Evolutionary conservation across 1,140 invertebrate species (phyloP).

Genomic region (Druon quercuslanigerum): DNA sequence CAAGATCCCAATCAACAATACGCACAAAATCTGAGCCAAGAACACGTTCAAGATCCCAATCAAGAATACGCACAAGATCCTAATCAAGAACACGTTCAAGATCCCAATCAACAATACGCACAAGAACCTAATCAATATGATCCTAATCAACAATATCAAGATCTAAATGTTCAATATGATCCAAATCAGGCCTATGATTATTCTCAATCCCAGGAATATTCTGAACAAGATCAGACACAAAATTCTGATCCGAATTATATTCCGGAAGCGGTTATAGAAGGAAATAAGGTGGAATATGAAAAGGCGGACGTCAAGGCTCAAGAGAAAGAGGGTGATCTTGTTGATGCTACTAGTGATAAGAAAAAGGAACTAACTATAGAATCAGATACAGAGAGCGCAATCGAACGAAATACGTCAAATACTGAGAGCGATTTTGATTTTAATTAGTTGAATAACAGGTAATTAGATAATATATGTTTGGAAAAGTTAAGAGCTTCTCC

Average conservation of each 20-base stretch:
- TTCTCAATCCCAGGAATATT: neutral
- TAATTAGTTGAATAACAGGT: slow-evolving; percentile 53
- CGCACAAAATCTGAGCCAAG: neutral
- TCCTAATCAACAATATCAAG: slow-evolving; percentile 45
- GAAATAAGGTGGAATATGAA: neutral
- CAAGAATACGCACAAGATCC: slow-evolving; percentile 17
- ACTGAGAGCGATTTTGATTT: slow-evolving; percentile 73
- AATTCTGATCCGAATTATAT: neutral
- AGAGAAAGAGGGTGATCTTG: slow-evolving; percentile 31
- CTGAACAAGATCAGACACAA: neutral
- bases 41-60: slow-evolving; percentile 24
- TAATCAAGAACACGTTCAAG: slow-evolving; percentile 32
- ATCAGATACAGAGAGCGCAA: slow-evolving; percentile 71
- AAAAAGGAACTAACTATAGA: slow-evolving; percentile 56
- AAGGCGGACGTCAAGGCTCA: neutral
- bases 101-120: slow-evolving; percentile 49
- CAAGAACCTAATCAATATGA: slow-evolving; percentile 36
- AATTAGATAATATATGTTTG: neutral
- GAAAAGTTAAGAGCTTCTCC: neutral
- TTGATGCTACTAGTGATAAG: slow-evolving; percentile 36
- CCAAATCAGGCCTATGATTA: slow-evolving; percentile 30
- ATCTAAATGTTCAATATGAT: slow-evolving; percentile 37
- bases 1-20: slow-evolving; percentile 34
- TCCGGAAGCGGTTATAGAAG: slow-evolving; percentile 15
- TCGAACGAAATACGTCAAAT: slow-evolving; percentile 70